A percentile compares a stretch with the other conserved stretches of the same genome.
phyloP scores from a whole-genome alignment of 1,140 invertebrate species.

The Muscidifurax raptorellus region DNA sequence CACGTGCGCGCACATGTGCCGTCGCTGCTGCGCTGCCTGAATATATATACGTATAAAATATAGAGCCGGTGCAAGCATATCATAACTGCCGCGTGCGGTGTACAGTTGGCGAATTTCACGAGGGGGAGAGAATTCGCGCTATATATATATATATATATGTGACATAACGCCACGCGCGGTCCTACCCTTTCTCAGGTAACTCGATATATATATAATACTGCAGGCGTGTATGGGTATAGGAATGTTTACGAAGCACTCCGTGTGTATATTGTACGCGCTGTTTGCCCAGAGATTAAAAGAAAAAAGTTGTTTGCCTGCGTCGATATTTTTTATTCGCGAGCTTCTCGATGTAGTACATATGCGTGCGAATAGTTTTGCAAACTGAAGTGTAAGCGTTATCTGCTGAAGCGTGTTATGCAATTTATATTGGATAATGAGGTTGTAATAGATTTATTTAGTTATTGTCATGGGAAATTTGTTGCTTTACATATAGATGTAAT shows the following conservation, averaged over 20 bases:
- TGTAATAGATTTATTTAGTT: not conserved
- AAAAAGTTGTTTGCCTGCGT: not conserved
- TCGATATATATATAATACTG: too few species aligned
- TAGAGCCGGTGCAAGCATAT: not conserved
- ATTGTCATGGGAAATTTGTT: not conserved
- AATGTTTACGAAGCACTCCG: not conserved
- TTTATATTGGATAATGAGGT: not conserved
- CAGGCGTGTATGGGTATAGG: not conserved
- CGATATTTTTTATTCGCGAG: not conserved
- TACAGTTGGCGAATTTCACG: not conserved
- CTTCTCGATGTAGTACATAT: not conserved
- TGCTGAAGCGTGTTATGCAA: not conserved
- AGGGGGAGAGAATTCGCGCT: not conserved
- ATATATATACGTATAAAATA: not conserved
- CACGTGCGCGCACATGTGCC: conserved; percentile 25
- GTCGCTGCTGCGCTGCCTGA: not conserved
- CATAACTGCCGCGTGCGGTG: not conserved
- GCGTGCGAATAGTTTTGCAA: not conserved
- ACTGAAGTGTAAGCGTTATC: not conserved
- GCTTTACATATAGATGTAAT: not conserved
- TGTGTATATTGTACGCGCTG: not conserved
- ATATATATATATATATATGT: not conserved
- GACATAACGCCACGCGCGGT: not conserved
- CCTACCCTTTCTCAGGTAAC: too few species aligned
- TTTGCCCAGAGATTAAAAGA: not conserved